Evolutionary conservation across 1,140 invertebrate species (phyloP).

Genomic region (Drosophila guanche): DNA sequence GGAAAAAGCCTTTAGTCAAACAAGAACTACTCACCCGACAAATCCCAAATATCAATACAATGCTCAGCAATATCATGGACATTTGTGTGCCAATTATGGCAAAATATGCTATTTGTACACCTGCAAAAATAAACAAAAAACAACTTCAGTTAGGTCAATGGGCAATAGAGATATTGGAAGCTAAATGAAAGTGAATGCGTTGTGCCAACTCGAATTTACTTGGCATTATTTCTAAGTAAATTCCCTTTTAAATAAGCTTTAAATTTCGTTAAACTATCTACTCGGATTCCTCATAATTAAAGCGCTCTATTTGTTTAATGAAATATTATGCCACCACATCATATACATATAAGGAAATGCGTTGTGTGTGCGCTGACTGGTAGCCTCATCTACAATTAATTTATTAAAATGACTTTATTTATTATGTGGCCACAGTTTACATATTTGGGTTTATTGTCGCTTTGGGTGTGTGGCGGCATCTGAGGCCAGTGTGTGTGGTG

Average conservation of each 20-base stretch:
- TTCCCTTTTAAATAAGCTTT: no score
- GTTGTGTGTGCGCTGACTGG: not conserved
- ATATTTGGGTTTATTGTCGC: constrained; percentile 33
- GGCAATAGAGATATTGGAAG: not conserved
- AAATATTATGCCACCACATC: not conserved
- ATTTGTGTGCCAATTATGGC: constrained; percentile 90
- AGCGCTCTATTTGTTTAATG: no score
- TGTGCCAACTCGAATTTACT: no score
- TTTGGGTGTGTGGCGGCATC: constrained; percentile 8
- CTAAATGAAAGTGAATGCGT: not conserved
- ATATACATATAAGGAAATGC: not conserved
- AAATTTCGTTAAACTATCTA: no score
- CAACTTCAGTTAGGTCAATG: not conserved
- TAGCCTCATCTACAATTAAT: constrained; percentile 46
- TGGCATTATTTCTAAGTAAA: not conserved
- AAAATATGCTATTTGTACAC: constrained; percentile 90
- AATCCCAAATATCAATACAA: constrained; percentile 88
- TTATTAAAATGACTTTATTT: constrained; percentile 62
- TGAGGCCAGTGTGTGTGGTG: not conserved
- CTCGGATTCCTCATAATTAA: no score
- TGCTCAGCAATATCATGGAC: constrained; percentile 88
- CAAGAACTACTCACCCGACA: constrained; percentile 86
- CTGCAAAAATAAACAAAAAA: constrained; percentile 83
- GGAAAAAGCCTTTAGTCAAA: constrained; percentile 43
- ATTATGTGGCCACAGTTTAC: constrained; percentile 39